A percentile compares a stretch with the other conserved stretches of the same genome.
phyloP scores from a whole-genome alignment of 2,888 invertebrate genomes.

The Dynastes tityus region DNA sequence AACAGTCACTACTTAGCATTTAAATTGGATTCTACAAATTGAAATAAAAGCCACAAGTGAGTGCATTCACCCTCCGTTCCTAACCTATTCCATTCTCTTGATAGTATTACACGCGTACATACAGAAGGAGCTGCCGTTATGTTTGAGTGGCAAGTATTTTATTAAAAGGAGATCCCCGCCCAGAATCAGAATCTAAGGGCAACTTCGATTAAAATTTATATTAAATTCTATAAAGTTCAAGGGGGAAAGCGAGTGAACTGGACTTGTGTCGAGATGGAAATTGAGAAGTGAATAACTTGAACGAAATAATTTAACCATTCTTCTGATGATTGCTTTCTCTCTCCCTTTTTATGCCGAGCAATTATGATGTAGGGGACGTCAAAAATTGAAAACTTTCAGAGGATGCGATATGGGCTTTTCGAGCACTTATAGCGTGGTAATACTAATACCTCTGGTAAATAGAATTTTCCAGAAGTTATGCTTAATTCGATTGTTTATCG shows the following conservation, averaged over 20 bases:
- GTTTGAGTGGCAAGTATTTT: conserved; percentile 4
- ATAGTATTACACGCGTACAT: not conserved
- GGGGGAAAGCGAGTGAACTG: not conserved
- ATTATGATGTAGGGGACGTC: not conserved
- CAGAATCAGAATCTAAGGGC: conserved; percentile 1
- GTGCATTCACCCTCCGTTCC: conserved; percentile 1
- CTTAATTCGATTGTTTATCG: conserved; percentile 18
- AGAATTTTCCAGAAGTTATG: conserved; percentile 23
- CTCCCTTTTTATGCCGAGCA: not conserved
- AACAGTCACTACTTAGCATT: conserved; percentile 60
- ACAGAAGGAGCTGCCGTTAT: not conserved
- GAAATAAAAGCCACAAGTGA: conserved; percentile 53
- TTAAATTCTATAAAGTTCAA: conserved; percentile 49
- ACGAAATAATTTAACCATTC: conserved; percentile 43
- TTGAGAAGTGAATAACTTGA: conserved; percentile 37
- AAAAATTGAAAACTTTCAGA: conserved; percentile 37
- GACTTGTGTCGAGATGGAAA: conserved; percentile 26
- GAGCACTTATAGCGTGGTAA: not conserved
- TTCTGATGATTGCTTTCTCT: conserved; percentile 38
- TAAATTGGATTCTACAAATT: conserved; percentile 58
- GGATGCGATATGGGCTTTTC: conserved; percentile 1
- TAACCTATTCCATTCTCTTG: conserved; percentile 11
- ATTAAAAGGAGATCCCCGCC: conserved; percentile 26
- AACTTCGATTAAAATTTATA: conserved; percentile 49
- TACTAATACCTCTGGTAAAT: conserved; percentile 39